These are phyloP conservation scores for Plodia interpunctella DNA, from an alignment of 1,140 invertebrate species.

Conservation along the genomic window DNA sequence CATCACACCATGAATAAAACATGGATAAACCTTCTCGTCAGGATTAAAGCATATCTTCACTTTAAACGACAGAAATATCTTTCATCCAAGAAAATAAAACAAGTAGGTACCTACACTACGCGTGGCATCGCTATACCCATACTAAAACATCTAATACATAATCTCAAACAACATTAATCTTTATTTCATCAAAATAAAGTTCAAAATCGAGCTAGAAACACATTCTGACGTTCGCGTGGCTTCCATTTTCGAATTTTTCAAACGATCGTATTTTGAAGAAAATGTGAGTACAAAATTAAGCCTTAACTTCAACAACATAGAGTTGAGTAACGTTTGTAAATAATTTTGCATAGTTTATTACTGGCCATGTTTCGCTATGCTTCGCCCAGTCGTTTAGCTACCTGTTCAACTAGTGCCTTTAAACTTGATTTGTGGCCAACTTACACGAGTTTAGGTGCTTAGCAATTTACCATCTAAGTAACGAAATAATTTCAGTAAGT, in stretches of 20 bases:
- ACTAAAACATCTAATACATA: background rate
- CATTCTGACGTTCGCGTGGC: background rate
- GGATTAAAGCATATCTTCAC: background rate
- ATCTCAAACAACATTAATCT: background rate
- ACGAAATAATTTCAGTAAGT: too few relatives aligned
- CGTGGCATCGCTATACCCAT: background rate
- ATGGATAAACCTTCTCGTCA: too few relatives aligned
- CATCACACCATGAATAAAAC: too few relatives aligned
- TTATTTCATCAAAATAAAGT: background rate
- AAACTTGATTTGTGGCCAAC: constrained; percentile 8
- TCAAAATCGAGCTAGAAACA: background rate
- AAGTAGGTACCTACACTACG: constrained; percentile 14
- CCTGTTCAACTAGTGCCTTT: constrained; percentile 7
- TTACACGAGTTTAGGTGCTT: background rate
- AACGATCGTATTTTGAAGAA: background rate
- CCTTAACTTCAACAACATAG: background rate
- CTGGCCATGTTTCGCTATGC: constrained; percentile 4
- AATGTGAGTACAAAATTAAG: background rate
- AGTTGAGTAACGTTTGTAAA: background rate
- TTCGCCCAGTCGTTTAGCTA: constrained; percentile 8
- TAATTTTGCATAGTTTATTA: constrained; percentile 10
- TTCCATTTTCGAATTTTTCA: background rate
- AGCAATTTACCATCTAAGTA: background rate
- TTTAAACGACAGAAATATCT: constrained; percentile 13
- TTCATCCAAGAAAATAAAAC: background rate